Evolutionary conservation across 2,113 vertebrate genomes (phyloP).

Genomic region (Artemisiospiza belli): DNA sequence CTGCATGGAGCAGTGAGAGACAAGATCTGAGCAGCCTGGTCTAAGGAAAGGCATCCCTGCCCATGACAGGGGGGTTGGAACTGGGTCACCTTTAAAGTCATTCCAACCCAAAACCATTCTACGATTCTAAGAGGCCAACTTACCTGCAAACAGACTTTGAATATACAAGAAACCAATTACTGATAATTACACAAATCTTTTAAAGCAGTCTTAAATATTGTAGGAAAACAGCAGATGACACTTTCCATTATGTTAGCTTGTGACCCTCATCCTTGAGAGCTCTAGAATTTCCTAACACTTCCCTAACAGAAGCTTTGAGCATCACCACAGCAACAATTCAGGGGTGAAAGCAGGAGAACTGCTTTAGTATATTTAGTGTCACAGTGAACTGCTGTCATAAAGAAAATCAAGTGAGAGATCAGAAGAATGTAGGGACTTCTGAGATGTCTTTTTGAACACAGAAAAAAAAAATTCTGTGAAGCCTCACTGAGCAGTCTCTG

Average conservation of each 20-base stretch:
- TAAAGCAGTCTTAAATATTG: not conserved
- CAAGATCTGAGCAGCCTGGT: not conserved
- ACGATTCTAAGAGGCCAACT: not conserved
- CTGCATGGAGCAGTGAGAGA: not conserved
- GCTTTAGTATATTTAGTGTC: not conserved
- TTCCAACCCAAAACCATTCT: not conserved
- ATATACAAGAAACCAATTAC: not conserved
- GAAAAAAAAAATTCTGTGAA: not conserved
- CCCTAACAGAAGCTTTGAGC: not conserved
- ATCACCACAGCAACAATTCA: not conserved
- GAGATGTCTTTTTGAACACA: accelerated
- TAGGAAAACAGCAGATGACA: not conserved
- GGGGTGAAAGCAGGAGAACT: not conserved
- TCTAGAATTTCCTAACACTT: not conserved
- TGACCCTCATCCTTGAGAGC: not conserved
- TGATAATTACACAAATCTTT: not conserved
- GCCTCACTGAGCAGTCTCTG: not conserved
- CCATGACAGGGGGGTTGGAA: not conserved
- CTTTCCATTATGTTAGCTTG: not conserved
- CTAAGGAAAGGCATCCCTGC: not conserved
- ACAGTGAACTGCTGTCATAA: not conserved
- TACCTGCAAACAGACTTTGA: not conserved
- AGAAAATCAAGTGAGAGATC: not conserved
- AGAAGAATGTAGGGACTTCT: not conserved
- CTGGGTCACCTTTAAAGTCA: too few species aligned